A percentile compares a stretch with the other conserved stretches of the same genome.
Evolutionary conservation across 2,113 vertebrate species (phyloP).

Genomic region (Parus major): DNA sequence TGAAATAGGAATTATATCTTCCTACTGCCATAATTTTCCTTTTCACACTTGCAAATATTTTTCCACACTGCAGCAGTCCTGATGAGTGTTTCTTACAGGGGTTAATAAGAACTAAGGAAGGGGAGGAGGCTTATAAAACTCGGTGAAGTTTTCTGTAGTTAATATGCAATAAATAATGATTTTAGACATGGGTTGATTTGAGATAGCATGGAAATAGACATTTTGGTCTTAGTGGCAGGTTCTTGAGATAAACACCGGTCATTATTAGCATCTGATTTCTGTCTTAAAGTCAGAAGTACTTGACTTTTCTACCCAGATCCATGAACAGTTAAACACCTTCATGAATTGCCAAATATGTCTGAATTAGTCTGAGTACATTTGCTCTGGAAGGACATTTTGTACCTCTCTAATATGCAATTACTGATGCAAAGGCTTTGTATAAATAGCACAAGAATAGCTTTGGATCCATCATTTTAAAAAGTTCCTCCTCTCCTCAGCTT

Average conservation of each 20-base stretch:
- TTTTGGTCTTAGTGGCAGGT: neutral
- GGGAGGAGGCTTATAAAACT: neutral
- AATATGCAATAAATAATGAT: neutral
- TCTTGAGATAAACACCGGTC: neutral
- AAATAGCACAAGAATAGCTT: neutral
- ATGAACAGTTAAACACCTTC: neutral
- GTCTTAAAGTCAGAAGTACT: neutral
- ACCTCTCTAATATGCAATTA: neutral
- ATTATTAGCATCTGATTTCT: neutral
- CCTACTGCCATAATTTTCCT: neutral
- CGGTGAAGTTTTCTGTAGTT: neutral
- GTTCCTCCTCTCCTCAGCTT: neutral
- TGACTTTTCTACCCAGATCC: neutral
- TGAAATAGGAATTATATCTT: neutral
- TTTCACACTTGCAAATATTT: neutral
- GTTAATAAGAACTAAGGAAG: neutral
- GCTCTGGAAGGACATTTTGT: slow-evolving; percentile 20
- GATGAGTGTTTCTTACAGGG: neutral
- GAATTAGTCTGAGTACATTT: neutral
- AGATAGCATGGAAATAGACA: neutral
- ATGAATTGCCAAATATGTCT: neutral
- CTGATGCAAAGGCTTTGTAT: neutral
- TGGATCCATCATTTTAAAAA: neutral
- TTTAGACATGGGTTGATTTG: neutral
- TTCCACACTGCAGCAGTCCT: neutral